A percentile compares a stretch with the other conserved stretches of the same genome.
Evolutionary conservation across 2,113 vertebrate species (phyloP).

Genomic region (Charadrius vociferus): DNA sequence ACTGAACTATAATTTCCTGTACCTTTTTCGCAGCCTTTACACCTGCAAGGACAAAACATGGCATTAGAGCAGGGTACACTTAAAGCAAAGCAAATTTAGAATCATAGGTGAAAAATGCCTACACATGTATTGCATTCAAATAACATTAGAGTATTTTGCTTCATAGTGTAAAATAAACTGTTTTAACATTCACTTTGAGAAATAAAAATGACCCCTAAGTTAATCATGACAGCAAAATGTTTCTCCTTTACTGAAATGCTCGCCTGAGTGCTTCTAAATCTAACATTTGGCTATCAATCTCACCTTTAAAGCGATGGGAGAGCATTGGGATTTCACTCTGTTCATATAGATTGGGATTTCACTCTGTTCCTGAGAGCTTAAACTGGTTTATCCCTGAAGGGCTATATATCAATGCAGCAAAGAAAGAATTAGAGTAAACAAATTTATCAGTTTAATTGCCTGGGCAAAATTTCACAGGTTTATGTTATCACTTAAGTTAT

Average conservation of each 20-base stretch:
- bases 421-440: not conserved
- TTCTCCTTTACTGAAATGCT: not conserved
- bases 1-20: conserved; percentile 54
- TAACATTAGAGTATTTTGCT: not conserved
- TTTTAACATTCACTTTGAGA: not conserved
- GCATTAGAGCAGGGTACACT: conserved; percentile 27
- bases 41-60: conserved; percentile 73
- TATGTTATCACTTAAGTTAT: not conserved
- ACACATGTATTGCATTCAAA: not conserved
- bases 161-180: not conserved
- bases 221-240: not conserved
- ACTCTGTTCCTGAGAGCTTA: not conserved
- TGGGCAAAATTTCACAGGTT: not conserved
- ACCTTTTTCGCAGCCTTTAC: conserved; percentile 52
- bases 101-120: not conserved
- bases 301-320: not conserved
- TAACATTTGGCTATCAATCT: not conserved
- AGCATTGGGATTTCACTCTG: not conserved
- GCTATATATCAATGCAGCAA: not conserved
- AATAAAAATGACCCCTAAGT: not conserved
- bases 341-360: not conserved
- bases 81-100: conserved; percentile 32
- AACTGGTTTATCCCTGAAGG: not conserved
- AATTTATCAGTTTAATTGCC: not conserved
- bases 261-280: not conserved